Evolutionary conservation across 1,140 invertebrate genomes (phyloP).

Genomic region (Lucilia sericata): DNA sequence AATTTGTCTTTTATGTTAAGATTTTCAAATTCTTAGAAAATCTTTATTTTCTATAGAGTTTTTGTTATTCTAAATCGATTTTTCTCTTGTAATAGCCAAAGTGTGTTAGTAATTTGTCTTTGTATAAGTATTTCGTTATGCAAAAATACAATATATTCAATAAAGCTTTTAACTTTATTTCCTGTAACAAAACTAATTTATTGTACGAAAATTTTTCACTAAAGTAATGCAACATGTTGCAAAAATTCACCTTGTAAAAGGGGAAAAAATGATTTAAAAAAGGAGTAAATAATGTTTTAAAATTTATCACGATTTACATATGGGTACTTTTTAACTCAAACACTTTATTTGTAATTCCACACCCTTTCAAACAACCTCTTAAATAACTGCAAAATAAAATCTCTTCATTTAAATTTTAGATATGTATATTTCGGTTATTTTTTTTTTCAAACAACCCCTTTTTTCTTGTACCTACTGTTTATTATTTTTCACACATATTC

Average conservation of each 20-base stretch:
- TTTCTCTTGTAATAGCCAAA: background rate
- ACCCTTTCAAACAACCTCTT: background rate
- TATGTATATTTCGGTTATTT: background rate
- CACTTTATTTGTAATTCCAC: background rate
- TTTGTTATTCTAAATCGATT: background rate
- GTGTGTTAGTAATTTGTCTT: background rate
- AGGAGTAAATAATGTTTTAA: slow-evolving; percentile 28
- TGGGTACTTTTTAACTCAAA: background rate
- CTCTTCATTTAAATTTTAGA: background rate
- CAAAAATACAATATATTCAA: background rate
- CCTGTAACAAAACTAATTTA: background rate
- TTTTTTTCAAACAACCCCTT: background rate
- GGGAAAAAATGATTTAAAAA: background rate
- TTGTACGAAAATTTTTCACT: background rate
- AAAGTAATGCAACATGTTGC: slow-evolving; percentile 1
- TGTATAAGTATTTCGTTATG: background rate
- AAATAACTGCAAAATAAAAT: background rate
- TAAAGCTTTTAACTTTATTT: background rate
- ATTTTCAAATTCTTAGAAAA: background rate
- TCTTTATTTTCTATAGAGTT: background rate
- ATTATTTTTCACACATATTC: background rate
- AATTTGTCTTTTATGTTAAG: background rate
- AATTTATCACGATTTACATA: slow-evolving; percentile 17
- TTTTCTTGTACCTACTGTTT: background rate
- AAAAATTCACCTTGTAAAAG: background rate